Evolutionary conservation across 2,888 invertebrate genomes (phyloP).

Genomic region (Neoscelio sp.): DNA sequence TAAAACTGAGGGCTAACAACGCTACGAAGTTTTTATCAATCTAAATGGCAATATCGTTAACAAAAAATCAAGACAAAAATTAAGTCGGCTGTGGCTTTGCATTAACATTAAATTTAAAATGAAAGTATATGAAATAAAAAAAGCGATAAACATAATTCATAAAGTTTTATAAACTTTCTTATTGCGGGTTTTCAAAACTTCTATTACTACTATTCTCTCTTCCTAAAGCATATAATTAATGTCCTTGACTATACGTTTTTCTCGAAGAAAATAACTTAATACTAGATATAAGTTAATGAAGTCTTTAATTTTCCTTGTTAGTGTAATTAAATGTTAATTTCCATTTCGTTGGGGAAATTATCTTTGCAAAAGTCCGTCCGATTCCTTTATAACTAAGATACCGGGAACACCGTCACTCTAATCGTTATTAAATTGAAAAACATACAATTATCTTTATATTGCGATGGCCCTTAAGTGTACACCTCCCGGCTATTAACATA

Average conservation of each 20-base stretch:
- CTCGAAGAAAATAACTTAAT: slow-evolving; percentile 21
- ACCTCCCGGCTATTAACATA: too few relatives aligned
- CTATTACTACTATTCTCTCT: slow-evolving; percentile 26
- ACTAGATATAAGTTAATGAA: slow-evolving; percentile 21
- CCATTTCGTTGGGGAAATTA: slow-evolving; percentile 13
- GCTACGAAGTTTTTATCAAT: too few relatives aligned
- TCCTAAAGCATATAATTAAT: slow-evolving; percentile 16
- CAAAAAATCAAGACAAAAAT: too few relatives aligned
- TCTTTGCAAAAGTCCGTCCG: slow-evolving; percentile 10
- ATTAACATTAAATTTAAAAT: too few relatives aligned
- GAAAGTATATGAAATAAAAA: neutral
- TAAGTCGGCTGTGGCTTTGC: too few relatives aligned
- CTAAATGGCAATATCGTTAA: too few relatives aligned
- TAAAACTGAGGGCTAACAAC: too few relatives aligned
- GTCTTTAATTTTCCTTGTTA: slow-evolving; percentile 29
- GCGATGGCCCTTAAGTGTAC: too few relatives aligned
- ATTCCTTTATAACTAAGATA: slow-evolving; percentile 7
- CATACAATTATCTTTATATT: slow-evolving; percentile 19
- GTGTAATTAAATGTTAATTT: slow-evolving; percentile 29
- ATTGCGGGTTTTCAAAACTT: slow-evolving; percentile 34
- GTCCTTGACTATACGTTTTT: slow-evolving; percentile 15
- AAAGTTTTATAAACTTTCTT: slow-evolving; percentile 25
- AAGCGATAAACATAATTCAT: slow-evolving; percentile 18
- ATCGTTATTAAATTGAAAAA: slow-evolving; percentile 32
- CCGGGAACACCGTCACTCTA: neutral